Evolutionary conservation across 2,888 invertebrate species (phyloP).

Genomic region (Drosophila heteroneura): DNA sequence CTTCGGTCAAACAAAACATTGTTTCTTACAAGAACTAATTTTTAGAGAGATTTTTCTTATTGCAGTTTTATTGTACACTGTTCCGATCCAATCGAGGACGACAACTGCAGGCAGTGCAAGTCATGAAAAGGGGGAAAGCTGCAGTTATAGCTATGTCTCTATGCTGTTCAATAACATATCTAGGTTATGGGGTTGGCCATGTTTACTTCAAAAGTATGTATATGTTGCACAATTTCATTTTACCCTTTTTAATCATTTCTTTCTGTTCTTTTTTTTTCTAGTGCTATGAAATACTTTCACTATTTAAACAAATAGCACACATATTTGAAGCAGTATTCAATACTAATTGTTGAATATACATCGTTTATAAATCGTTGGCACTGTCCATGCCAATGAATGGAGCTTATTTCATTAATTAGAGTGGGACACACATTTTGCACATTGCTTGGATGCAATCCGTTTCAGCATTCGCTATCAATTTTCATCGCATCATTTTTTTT

Average conservation of each 20-base stretch:
- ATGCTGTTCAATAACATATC: not conserved
- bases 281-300: not conserved
- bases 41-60: not conserved
- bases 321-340: not conserved
- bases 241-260: not conserved
- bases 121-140: rapidly evolving
- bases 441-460: slow-evolving; percentile 16
- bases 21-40: not conserved
- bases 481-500: slow-evolving; percentile 31
- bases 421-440: slow-evolving; percentile 1
- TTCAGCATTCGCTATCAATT: slow-evolving; percentile 48
- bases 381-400: not conserved
- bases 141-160: not conserved
- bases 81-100: not conserved
- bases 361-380: not conserved
- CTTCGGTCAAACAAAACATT: not conserved
- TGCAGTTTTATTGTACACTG: not conserved
- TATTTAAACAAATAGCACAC: not conserved
- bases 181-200: not conserved
- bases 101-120: not conserved
- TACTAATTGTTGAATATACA: not conserved
- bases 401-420: slow-evolving; percentile 12
- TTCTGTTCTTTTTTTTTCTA: not conserved
- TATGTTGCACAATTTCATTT: not conserved
- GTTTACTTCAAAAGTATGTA: rapidly evolving